These are phyloP conservation scores for Hylaeus volcanicus DNA, from an alignment of 1,140 invertebrate genomes.

Conservation along the genomic window DNA sequence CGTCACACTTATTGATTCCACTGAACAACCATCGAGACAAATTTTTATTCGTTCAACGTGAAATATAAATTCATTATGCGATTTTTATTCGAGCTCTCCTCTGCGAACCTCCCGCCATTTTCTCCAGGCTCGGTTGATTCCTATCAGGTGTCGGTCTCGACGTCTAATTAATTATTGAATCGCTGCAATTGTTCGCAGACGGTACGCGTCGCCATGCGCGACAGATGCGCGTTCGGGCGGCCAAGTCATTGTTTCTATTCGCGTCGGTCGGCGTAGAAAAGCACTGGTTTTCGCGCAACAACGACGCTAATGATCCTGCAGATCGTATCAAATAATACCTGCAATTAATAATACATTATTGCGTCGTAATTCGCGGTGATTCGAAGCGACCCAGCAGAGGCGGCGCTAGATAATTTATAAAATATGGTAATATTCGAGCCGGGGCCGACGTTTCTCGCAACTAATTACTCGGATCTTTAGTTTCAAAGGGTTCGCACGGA, in stretches of 20 bases:
- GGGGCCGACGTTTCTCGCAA: too few relatives aligned
- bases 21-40: too few relatives aligned
- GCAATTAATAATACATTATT: slow-evolving; percentile 27
- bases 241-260: neutral
- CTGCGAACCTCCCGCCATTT: too few relatives aligned
- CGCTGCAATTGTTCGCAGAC: slow-evolving; percentile 38
- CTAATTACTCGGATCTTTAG: too few relatives aligned
- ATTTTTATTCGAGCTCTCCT: too few relatives aligned
- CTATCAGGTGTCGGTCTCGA: neutral
- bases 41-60: too few relatives aligned
- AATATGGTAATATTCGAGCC: too few relatives aligned
- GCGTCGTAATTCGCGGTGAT: neutral
- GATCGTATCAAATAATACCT: slow-evolving; percentile 19
- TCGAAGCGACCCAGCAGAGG: neutral
- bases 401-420: neutral
- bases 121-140: neutral
- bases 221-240: neutral
- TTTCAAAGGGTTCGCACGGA: too few relatives aligned
- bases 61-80: too few relatives aligned
- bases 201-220: neutral
- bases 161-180: slow-evolving; percentile 46
- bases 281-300: slow-evolving; percentile 35
- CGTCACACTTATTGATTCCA: too few relatives aligned
- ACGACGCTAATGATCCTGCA: slow-evolving; percentile 47
- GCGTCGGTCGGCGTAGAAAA: slow-evolving; percentile 13